Conservation (phyloP, 1,140 invertebrate genomes). For the Drosophila asahinai region DNA sequence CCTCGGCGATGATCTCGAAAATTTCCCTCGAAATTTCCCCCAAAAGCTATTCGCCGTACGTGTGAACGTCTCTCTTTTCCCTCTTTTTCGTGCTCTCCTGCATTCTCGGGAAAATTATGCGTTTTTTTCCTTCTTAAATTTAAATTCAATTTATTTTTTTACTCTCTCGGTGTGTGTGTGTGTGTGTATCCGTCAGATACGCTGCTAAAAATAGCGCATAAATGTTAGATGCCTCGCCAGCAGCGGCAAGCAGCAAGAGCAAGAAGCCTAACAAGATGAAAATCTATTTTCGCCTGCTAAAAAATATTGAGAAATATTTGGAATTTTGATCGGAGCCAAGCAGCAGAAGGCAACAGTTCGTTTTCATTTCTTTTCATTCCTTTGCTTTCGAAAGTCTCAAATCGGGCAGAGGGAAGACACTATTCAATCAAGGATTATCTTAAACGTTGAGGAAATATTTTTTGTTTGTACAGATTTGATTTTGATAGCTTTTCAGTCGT, state of each 20-base stretch:
- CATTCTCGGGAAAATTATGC: constrained; percentile 69
- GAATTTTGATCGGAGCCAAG: constrained; percentile 45
- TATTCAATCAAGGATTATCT: constrained; percentile 1
- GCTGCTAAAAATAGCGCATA: constrained; percentile 69
- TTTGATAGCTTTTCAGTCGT: background rate
- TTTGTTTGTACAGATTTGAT: background rate
- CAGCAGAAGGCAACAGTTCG: constrained; percentile 2
- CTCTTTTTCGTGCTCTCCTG: constrained; percentile 28
- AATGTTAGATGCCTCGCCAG: constrained; percentile 59
- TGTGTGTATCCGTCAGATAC: constrained; percentile 68
- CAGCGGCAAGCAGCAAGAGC: constrained; percentile 38
- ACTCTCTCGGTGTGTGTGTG: constrained; percentile 39
- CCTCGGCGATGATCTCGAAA: constrained; percentile 27
- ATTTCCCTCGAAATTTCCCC: constrained; percentile 72
- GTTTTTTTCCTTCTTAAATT: constrained; percentile 48
- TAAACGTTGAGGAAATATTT: background rate
- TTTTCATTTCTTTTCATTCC: constrained; percentile 6
- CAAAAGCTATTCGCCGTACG: constrained; percentile 1
- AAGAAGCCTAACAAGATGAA: constrained; percentile 68
- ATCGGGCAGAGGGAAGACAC: background rate
- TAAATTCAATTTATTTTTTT: constrained; percentile 51
- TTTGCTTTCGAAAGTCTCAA: background rate
- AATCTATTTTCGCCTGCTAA: constrained; percentile 72
- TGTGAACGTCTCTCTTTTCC: constrained; percentile 13
- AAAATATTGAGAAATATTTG: constrained; percentile 75